Base-by-base conservation (phyloP, 2,113 vertebrate genomes). In the Helogale parvula region DNA sequence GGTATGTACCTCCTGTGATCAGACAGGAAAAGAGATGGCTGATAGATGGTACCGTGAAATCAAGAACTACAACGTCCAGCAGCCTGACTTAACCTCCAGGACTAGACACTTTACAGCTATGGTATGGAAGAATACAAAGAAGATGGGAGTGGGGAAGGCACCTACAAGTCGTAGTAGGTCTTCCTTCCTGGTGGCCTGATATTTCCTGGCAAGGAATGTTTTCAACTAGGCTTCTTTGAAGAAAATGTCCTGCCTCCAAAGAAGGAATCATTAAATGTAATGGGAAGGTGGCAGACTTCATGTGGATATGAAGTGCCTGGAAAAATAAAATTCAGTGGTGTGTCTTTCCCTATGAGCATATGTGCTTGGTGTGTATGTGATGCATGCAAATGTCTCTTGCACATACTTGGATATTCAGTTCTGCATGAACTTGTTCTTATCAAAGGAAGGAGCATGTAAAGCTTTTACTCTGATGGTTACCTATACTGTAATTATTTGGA, bases 41-140 rank as follows among this genome's bases (percentile, higher is more conserved):
- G 99, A 99, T 57, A 99, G 99, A 95, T 99, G 99, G 99, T 99
- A 99, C 96, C 99, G 98, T 97, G 99, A 99, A 97, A 99, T 99
- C 96, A 99, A 99, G 97, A 99, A 99, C 97, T 99, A 99, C 98
- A 99, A 99, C 98, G 99, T 99, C 98, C 99, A 99, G 98, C 99
- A 98, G 50, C 99, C 99, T 33, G 99, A 99, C 79, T 99, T 99
- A 98, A 99, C 99, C 96, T 99, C 99, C 7, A 99, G 99, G 88
- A 99, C 99, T 60, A 99, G 99, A 76, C 99, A 99, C 98, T 99
- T 99, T 97, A 99, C 99, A 57, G 99, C 99, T 52, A 99, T 99
- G 99, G 99, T 99, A 33, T 99, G 99, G 99, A 99, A 99, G 98
- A 99, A 98, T 96, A 99, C 98, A 16, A 99, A 99, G 97, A 99